Evolutionary conservation across 2,797 vertebrate genomes (phyloP), one percentile per base, ranked within the genome.

Genomic region (Coilia nasus): DNA sequence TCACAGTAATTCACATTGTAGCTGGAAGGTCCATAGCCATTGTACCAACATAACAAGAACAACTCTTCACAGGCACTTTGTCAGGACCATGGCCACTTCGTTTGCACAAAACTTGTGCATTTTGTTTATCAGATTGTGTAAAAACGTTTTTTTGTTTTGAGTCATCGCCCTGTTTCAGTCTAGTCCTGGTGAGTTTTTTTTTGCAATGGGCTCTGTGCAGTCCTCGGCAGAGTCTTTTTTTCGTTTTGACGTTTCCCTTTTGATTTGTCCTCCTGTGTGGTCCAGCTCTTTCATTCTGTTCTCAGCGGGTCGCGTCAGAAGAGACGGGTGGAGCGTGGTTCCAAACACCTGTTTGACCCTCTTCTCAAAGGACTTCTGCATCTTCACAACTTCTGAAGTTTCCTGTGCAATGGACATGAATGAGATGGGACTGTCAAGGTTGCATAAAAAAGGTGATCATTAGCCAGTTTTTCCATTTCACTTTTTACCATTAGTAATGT

Each of bases 301-400:
- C 81, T 35, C 31, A 44, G 15, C 31, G 10, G n/a, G 31, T 54
- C 84, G 84, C 19, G 44, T 88, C 41, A 90, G 50, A 7, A 90
- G 90, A 81, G 88, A 89, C 11, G 84, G 82, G 54, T 91, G 90
- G n/a, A 91, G 88, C 25, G 57, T 86, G 19, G 62, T 31, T 2
- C 89, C 82, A 59, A 95, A 92, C 0, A 78, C 67, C 41, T 88
- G 81, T 11, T 59, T 83, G 71, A 93, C 46, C 54, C 67, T 87
- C 10, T 44, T 35, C 81, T 87, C 88, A 64, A 94, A 92, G 35
- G 47, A 87, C 14, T 85, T 80, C 84, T 86, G 90, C 81, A 94
- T 90, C 6, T 64, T 44, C 3, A 75, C 7, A 12, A 92, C 6
- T 2, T 6, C 25, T 0, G 6, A 50, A 35, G 81, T 75, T 12